Evolutionary conservation across 2,888 invertebrate genomes (phyloP).

Genomic region (Melipona beecheii): DNA sequence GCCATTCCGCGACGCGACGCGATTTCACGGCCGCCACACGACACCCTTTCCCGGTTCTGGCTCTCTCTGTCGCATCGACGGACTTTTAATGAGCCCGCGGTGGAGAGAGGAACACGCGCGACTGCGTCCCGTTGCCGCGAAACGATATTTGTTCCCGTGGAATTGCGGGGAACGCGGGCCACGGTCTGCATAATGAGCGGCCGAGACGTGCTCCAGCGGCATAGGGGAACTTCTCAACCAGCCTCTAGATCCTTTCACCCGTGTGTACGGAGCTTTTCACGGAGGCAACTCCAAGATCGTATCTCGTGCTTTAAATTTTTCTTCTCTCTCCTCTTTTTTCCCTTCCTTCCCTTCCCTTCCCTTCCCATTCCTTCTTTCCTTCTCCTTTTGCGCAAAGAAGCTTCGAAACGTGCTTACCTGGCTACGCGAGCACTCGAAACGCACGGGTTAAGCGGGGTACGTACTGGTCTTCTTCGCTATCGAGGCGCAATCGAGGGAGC

Average conservation of each 20-base stretch:
- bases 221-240: background rate
- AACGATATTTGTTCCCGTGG: conserved; percentile 49
- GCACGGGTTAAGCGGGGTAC: background rate
- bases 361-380: background rate
- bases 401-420: conserved; percentile 26
- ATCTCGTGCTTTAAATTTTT: conserved; percentile 14
- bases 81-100: conserved; percentile 43
- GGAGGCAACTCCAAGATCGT: conserved; percentile 18
- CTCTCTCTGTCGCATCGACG: conserved; percentile 23
- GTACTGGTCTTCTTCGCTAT: background rate
- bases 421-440: conserved; percentile 19
- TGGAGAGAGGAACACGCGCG: conserved; percentile 25
- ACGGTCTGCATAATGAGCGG: conserved; percentile 37
- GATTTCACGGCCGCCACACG: conserved; percentile 50
- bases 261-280: conserved; percentile 14
- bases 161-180: conserved; percentile 26
- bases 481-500: background rate
- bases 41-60: background rate
- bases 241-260: conserved; percentile 36
- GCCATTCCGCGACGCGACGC: conserved; percentile 2
- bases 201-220: conserved; percentile 26
- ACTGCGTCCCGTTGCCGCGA: conserved; percentile 22
- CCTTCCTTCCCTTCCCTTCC: too few relatives aligned
- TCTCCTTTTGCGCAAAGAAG: conserved; percentile 4
- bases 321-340: background rate